Evolutionary conservation across 2,797 vertebrate genomes (phyloP).

Genomic region (Hephaestus fuliginosus): DNA sequence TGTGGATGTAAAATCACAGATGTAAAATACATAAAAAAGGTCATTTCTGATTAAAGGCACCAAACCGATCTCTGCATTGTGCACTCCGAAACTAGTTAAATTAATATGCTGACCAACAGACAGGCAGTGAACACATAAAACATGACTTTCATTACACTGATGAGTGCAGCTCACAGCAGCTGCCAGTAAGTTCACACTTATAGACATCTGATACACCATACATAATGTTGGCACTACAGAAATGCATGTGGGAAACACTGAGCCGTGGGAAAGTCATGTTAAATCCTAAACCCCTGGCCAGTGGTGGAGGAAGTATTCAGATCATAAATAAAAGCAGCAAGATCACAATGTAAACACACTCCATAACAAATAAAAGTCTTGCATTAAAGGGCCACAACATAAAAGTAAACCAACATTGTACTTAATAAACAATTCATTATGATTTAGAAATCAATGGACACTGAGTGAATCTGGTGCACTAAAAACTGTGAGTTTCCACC

Average conservation of each 20-base stretch:
- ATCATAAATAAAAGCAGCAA: neutral
- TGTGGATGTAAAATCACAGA: neutral
- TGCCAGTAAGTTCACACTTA: conserved; percentile 27
- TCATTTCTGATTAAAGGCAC: too few species aligned
- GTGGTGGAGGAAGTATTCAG: neutral
- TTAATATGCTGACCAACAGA: neutral
- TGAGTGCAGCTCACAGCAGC: conserved; percentile 30
- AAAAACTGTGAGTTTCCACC: neutral
- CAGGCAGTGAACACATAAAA: neutral
- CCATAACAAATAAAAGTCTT: neutral
- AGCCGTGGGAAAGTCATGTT: conserved; percentile 30
- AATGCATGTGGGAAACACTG: conserved; percentile 28
- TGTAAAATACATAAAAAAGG: neutral
- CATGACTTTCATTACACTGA: neutral
- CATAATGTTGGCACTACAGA: conserved; percentile 23
- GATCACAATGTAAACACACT: neutral
- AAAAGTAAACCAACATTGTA: neutral
- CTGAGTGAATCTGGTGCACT: too few species aligned
- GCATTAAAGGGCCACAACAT: neutral
- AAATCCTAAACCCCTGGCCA: neutral
- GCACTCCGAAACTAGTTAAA: too few species aligned
- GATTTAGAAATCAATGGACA: neutral
- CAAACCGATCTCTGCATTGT: neutral
- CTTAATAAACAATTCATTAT: neutral
- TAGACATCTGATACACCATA: conserved; percentile 40